Percentiles rank a stretch among this genome's conserved stretches.
Conservation (phyloP, 2,113 vertebrate species). For the Chaetops frenatus region DNA sequence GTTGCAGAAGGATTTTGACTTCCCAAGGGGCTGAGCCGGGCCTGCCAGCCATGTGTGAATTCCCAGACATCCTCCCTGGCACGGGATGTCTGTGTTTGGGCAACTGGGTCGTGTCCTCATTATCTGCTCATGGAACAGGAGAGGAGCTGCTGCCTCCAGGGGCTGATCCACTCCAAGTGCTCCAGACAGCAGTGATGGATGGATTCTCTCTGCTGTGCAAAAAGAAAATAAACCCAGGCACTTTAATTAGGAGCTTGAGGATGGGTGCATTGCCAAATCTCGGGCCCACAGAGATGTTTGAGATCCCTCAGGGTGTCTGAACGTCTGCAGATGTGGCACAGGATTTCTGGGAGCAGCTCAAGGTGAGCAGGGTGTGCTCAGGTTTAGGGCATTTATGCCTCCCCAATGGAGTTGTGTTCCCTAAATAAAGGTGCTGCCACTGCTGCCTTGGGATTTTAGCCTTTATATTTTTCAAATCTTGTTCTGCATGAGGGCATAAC, state of each 20-base stretch:
- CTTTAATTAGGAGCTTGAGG: neutral
- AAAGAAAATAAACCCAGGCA: neutral
- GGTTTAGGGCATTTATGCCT: neutral
- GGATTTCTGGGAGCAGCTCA: accelerated
- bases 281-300: neutral
- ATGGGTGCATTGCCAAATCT: neutral
- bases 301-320: neutral
- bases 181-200: neutral
- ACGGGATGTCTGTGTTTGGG: neutral
- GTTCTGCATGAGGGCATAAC: too few species aligned
- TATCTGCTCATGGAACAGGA: neutral
- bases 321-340: neutral
- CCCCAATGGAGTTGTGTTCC: neutral
- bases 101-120: neutral
- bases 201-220: neutral
- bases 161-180: neutral
- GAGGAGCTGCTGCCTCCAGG: neutral
- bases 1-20: neutral
- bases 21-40: neutral
- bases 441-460: too few species aligned
- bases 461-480: too few species aligned
- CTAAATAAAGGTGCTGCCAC: neutral
- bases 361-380: accelerated
- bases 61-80: neutral
- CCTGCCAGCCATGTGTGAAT: neutral